Evolutionary conservation across 2,797 vertebrate species (phyloP), one percentile per base, ranked within the genome.

Genomic region (Thunnus albacares): DNA sequence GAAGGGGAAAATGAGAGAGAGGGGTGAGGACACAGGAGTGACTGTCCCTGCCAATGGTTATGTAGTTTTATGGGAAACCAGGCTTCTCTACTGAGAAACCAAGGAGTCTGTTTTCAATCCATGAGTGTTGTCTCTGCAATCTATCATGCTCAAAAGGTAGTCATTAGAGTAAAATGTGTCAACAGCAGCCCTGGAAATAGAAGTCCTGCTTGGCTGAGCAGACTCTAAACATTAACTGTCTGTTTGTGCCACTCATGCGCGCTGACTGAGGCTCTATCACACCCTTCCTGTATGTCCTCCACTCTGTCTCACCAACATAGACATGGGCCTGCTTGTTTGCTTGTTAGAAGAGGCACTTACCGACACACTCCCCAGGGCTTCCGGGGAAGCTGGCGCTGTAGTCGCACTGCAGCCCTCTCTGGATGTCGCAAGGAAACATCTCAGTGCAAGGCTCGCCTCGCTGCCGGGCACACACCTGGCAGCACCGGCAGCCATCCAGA

Each of bases 401-500:
- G 93, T 97, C 97, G 4, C 98, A 99, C 84, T 94, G 63, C 71
- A 99, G 96, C 6, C 95, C 96, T 67, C 91, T 94, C 87, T 89
- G 95, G 81, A 57, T 66, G 90, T 98, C 97, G 0, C 98, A 99
- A 69, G 96, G 81, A 0, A 96, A 81, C 80, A 91, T 90, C 33
- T 93, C 80, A n/a, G 95, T 95, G 17, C 98, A 99, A 76, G 95
- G 71, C 87, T 98, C 96, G 6, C 97, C 98, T 71, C 90, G 92
- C 85, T 96, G 95, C 20, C 97, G 93, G 1, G 97, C 96, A 0
- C 98, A 99, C 43, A 98, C 88, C 86, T 84, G 95, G 88, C 98
- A 99, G 93, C 98, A 99, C 49, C 92, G 91, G 18, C 98, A 99
- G 63, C 96, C 97, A 0, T 99, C 98, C 89, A 93, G 86, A 65